Percentiles rank a stretch among this genome's conserved stretches.
These are phyloP conservation scores for Calliphora vicina DNA, from an alignment of 1,140 invertebrate genomes.

Conservation along the genomic window DNA sequence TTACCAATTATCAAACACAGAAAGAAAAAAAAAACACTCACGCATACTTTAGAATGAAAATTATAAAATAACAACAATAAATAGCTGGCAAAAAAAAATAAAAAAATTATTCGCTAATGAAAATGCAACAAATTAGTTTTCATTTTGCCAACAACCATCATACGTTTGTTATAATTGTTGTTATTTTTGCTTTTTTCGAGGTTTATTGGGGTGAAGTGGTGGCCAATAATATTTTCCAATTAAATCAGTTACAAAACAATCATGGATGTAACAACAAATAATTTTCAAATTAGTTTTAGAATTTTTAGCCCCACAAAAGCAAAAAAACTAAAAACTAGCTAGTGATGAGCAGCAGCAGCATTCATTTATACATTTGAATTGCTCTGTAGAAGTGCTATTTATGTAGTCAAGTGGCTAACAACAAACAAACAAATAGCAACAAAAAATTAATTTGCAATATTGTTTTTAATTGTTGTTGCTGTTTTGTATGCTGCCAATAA, in stretches of 20 bases:
- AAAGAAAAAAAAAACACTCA: background rate
- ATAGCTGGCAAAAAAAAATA: background rate
- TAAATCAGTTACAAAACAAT: slow-evolving; percentile 9
- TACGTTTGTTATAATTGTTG: background rate
- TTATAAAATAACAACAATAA: background rate
- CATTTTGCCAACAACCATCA: background rate
- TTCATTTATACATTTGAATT: slow-evolving; percentile 13
- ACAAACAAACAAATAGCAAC: background rate
- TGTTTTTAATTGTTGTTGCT: background rate
- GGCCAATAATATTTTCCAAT: background rate
- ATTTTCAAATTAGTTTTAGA: slow-evolving; percentile 35
- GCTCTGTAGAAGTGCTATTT: background rate
- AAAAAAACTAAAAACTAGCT: too few relatives aligned
- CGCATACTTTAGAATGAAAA: background rate
- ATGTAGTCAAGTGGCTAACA: slow-evolving; percentile 26
- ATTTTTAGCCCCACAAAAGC: slow-evolving; percentile 6
- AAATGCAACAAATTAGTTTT: slow-evolving; percentile 14
- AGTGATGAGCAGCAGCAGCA: background rate
- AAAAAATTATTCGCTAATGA: background rate
- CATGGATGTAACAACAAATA: slow-evolving; percentile 15
- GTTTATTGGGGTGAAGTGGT: background rate
- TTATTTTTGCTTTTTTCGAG: background rate
- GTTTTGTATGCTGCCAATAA: background rate
- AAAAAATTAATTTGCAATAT: slow-evolving; percentile 23
- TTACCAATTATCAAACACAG: background rate